Evolutionary conservation across 2,888 invertebrate genomes (phyloP).

Genomic region (Pseudococcus viburni): DNA sequence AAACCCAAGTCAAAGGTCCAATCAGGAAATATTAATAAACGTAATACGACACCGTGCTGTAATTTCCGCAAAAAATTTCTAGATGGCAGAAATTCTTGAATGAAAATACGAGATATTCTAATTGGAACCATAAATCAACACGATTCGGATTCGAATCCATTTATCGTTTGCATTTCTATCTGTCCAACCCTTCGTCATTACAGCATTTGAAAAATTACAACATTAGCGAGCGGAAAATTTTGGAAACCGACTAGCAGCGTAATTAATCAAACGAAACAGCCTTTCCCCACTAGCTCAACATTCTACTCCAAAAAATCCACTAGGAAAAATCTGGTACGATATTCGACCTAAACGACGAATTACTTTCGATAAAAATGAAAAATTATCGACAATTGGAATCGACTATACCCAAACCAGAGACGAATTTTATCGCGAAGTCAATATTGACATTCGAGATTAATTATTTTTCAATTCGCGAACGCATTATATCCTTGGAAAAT

Average conservation of each 20-base stretch:
- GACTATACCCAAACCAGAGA: not conserved
- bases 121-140: conserved; percentile 16
- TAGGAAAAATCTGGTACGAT: not conserved
- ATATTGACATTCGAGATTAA: conserved; percentile 39
- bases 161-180: not conserved
- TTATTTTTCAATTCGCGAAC: conserved; percentile 32
- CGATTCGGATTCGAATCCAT: not conserved
- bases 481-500: conserved; percentile 4
- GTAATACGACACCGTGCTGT: not conserved
- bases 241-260: not conserved
- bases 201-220: not conserved
- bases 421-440: conserved; percentile 24
- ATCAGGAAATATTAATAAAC: too few species aligned
- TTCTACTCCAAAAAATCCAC: not conserved
- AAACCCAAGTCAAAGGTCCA: too few species aligned
- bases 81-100: not conserved
- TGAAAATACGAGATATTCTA: not conserved
- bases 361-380: not conserved
- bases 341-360: conserved; percentile 16
- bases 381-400: conserved; percentile 4
- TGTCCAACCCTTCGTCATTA: not conserved
- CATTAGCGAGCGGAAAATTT: not conserved
- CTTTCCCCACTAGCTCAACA: not conserved
- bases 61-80: not conserved
- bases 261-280: not conserved